phyloP scores from a whole-genome alignment of 2,113 vertebrate species.

The Narcine bancroftii region DNA sequence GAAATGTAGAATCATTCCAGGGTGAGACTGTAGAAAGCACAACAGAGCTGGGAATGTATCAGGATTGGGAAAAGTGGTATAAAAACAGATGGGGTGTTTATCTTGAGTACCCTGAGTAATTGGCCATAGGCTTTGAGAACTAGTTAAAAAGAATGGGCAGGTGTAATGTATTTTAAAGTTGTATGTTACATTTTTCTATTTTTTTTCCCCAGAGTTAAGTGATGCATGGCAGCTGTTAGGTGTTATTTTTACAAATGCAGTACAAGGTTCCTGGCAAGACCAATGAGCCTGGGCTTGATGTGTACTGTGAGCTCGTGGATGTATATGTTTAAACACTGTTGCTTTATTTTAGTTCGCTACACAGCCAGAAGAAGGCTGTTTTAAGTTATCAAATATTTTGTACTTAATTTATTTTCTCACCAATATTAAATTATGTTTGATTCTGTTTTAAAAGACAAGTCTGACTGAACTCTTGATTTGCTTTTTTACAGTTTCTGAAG shows the following conservation, averaged over 20 bases:
- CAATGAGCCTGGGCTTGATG: conserved; percentile 18
- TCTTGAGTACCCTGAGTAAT: not conserved
- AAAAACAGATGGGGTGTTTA: not conserved
- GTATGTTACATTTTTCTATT: not conserved
- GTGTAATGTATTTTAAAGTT: conserved; percentile 35
- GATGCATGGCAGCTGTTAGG: conserved; percentile 29
- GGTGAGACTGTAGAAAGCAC: conserved; percentile 24
- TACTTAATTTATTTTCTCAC: conserved; percentile 38
- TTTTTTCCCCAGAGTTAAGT: conserved; percentile 20
- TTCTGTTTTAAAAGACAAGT: conserved; percentile 37
- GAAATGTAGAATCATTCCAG: not conserved
- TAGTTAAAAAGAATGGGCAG: not conserved
- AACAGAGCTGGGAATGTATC: conserved; percentile 2
- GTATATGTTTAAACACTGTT: conserved; percentile 37
- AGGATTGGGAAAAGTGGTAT: not conserved
- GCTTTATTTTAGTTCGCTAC: conserved; percentile 37
- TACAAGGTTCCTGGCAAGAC: conserved; percentile 23
- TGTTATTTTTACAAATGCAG: conserved; percentile 33
- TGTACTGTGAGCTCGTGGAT: conserved; percentile 32
- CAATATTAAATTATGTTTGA: conserved; percentile 38
- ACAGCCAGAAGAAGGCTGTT: conserved; percentile 33
- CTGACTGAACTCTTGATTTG: conserved; percentile 37
- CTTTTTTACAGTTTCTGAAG: conserved; percentile 19
- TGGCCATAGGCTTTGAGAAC: conserved; percentile 8
- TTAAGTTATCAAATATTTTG: conserved; percentile 38